Conservation (phyloP, 2,113 vertebrate species). For the Laticauda laticaudata region DNA sequence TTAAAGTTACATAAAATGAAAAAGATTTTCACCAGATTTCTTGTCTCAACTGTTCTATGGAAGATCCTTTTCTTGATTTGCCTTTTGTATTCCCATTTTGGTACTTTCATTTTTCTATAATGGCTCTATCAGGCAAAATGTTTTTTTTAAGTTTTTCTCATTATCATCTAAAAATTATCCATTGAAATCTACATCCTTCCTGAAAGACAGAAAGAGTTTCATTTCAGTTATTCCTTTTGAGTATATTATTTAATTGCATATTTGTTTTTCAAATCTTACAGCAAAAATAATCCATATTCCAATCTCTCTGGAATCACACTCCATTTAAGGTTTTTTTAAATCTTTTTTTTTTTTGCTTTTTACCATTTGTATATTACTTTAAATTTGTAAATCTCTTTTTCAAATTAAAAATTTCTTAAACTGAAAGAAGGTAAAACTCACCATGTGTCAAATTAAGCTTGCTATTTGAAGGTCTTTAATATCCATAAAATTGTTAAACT, state of each 20-base stretch:
- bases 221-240: neutral
- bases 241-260: neutral
- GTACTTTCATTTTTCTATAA: neutral
- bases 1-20: no score
- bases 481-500: neutral
- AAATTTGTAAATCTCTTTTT: neutral
- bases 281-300: neutral
- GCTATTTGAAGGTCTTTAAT: neutral
- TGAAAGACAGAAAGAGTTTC: neutral
- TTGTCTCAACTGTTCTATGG: neutral
- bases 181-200: neutral
- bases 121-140: neutral
- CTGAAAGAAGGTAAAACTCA: neutral
- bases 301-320: neutral
- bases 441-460: neutral
- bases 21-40: neutral
- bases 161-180: neutral
- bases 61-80: neutral
- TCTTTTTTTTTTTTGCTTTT: neutral
- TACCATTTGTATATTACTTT: neutral
- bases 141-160: neutral
- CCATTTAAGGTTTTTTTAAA: neutral
- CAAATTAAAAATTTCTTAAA: neutral
- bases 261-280: no score
- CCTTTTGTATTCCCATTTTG: neutral